These are phyloP conservation scores for Platorchestia sp. DNA, from an alignment of 1,140 invertebrate genomes.

Conservation along the genomic window DNA sequence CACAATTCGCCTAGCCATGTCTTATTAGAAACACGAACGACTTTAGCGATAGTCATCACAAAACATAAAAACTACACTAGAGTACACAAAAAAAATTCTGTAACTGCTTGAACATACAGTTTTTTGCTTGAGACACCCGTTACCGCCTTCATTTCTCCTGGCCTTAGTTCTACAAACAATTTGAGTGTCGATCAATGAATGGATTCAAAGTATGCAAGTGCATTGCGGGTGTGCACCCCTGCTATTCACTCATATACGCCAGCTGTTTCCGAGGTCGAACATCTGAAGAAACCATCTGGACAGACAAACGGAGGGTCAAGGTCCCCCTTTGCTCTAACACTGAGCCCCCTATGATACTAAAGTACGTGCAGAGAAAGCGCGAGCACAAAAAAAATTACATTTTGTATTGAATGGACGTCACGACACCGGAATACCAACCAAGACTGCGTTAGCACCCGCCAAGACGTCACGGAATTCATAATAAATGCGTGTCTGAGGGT, in stretches of 20 bases:
- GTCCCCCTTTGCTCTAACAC: background rate
- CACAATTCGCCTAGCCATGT: background rate
- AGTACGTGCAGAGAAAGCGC: background rate
- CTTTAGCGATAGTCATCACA: background rate
- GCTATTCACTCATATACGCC: background rate
- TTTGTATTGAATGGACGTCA: background rate
- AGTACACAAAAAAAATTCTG: background rate
- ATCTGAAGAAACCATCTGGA: constrained; percentile 47
- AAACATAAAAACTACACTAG: too few relatives aligned
- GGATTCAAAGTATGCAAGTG: background rate
- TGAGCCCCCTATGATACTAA: background rate
- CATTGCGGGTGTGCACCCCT: constrained; percentile 24
- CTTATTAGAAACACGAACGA: background rate
- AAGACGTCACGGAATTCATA: background rate
- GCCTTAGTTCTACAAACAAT: background rate
- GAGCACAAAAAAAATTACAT: background rate
- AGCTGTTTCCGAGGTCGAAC: constrained; percentile 49
- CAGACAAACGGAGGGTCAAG: background rate
- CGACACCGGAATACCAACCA: background rate
- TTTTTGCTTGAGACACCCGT: background rate
- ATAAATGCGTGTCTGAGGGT: background rate
- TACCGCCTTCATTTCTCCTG: background rate
- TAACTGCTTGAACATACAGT: background rate
- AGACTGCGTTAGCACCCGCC: background rate
- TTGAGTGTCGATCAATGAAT: constrained; percentile 18